phyloP scores from a whole-genome alignment of 2,888 invertebrate species.

The Dicyrtoma fusca region DNA sequence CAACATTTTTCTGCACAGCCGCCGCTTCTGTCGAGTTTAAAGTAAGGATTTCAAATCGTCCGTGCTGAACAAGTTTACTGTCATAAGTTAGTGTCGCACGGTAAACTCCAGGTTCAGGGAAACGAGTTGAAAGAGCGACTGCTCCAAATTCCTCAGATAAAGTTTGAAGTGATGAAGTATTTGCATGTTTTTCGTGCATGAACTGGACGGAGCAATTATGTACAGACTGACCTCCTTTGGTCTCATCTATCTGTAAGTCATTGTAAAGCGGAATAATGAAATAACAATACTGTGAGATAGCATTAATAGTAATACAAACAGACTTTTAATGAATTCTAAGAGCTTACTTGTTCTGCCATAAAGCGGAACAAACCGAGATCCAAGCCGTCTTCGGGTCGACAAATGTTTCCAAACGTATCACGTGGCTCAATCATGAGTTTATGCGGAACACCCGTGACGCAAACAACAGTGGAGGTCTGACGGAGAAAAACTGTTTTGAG shows the following conservation, averaged over 20 bases:
- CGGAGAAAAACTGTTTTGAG: slow-evolving; percentile 80
- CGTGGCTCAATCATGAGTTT: slow-evolving; percentile 84
- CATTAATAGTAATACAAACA: not conserved
- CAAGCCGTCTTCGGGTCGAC: slow-evolving; percentile 60
- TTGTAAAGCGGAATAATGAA: slow-evolving; percentile 8
- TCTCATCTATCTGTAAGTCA: slow-evolving; percentile 46
- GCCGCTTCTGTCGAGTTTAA: slow-evolving; percentile 69
- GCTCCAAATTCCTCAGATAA: slow-evolving; percentile 40
- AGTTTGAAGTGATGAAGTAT: slow-evolving; percentile 11
- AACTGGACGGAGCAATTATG: slow-evolving; percentile 55
- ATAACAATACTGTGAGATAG: not conserved
- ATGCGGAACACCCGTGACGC: slow-evolving; percentile 76
- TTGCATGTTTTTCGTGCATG: slow-evolving; percentile 42
- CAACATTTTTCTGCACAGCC: slow-evolving; percentile 82
- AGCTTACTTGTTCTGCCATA: slow-evolving; percentile 50
- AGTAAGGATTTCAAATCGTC: slow-evolving; percentile 55
- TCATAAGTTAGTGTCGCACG: slow-evolving; percentile 52
- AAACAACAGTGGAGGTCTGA: slow-evolving; percentile 82
- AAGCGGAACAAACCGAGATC: slow-evolving; percentile 52
- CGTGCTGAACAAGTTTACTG: slow-evolving; percentile 54
- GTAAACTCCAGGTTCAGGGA: slow-evolving; percentile 53
- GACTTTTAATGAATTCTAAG: not conserved
- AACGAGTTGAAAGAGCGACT: slow-evolving; percentile 48
- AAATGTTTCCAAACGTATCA: slow-evolving; percentile 88
- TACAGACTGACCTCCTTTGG: slow-evolving; percentile 41